Evolutionary conservation across 2,113 vertebrate species (phyloP).

Genomic region (Psephotus haematonotus): DNA sequence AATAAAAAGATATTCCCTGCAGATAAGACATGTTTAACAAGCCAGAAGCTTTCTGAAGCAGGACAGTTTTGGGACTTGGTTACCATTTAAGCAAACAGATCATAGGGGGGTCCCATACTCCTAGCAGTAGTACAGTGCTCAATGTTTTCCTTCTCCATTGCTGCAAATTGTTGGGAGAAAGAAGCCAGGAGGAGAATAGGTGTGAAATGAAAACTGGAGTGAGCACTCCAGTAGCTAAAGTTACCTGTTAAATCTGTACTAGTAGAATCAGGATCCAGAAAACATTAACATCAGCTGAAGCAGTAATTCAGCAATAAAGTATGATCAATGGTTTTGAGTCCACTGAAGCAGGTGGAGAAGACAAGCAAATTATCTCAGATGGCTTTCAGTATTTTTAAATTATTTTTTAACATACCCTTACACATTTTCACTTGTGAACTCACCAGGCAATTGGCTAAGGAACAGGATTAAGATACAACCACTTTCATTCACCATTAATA

Average conservation of each 20-base stretch:
- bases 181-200: not conserved
- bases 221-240: not conserved
- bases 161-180: not conserved
- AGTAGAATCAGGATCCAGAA: not conserved
- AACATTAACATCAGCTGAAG: constrained; percentile 18
- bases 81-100: not conserved
- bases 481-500: constrained; percentile 8
- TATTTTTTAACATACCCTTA: constrained; percentile 17
- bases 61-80: not conserved
- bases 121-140: not conserved
- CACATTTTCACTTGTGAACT: constrained; percentile 13
- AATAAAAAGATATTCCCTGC: not conserved
- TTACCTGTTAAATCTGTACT: not conserved
- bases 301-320: constrained; percentile 11
- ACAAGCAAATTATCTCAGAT: constrained; percentile 19
- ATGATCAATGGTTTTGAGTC: not conserved
- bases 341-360: not conserved
- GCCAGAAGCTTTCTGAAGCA: not conserved
- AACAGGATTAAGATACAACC: constrained; percentile 14
- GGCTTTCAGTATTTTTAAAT: not conserved
- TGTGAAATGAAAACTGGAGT: not conserved
- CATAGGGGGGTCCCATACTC: not conserved
- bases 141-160: not conserved
- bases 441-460: constrained; percentile 9
- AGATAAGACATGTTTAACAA: not conserved